These are phyloP conservation scores for Apamea epomidion DNA, from an alignment of 2,888 invertebrate genomes.

Conservation along the genomic window DNA sequence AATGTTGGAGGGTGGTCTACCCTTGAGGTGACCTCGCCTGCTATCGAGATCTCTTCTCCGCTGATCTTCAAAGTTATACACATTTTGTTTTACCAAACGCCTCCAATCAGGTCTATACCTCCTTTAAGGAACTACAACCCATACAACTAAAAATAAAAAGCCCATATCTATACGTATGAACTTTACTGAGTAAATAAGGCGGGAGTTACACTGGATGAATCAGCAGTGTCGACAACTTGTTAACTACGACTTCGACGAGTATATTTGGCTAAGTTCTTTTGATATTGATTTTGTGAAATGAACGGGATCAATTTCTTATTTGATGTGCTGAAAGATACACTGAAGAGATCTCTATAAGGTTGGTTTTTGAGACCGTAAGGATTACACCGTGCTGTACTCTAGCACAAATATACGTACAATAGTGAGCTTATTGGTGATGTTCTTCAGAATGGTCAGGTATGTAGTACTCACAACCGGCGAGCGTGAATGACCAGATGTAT, in stretches of 20 bases:
- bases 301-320: slow-evolving; percentile 29
- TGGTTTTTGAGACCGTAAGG: background rate
- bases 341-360: background rate
- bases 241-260: slow-evolving; percentile 15
- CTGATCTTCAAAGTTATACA: no score
- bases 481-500: no score
- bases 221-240: slow-evolving; percentile 41
- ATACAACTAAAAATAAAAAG: slow-evolving; percentile 1
- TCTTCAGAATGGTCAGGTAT: no score
- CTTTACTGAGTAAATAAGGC: slow-evolving; percentile 40
- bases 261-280: slow-evolving; percentile 29
- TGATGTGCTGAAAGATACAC: slow-evolving; percentile 21
- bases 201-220: slow-evolving; percentile 30
- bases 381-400: no score
- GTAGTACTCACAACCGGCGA: no score
- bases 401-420: background rate
- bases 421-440: no score
- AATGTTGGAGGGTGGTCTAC: no score
- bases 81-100: no score
- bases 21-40: no score
- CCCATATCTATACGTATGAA: slow-evolving; percentile 13
- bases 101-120: background rate
- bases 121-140: slow-evolving; percentile 26
- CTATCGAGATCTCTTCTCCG: no score
- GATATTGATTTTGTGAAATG: slow-evolving; percentile 32